Conservation (phyloP, 2,113 vertebrate species). For the Cyprinodon brontotheroides region DNA sequence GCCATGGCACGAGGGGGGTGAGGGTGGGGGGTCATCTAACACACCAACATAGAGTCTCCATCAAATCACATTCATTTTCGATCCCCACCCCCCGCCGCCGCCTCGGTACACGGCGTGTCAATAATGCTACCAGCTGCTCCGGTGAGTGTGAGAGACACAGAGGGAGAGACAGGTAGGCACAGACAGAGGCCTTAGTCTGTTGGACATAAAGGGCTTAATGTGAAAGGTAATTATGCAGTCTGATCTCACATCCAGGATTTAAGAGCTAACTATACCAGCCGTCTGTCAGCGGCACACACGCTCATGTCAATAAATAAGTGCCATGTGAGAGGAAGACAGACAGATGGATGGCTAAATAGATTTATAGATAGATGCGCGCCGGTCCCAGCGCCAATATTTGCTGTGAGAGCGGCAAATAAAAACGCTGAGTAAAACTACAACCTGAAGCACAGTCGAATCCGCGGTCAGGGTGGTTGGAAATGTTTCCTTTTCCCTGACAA, state of each 20-base stretch:
- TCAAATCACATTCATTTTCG: constrained; percentile 63
- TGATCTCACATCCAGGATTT: constrained; percentile 82
- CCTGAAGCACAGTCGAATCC: constrained; percentile 1
- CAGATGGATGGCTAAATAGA: constrained; percentile 52
- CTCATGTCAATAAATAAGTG: constrained; percentile 65
- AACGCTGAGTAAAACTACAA: not conserved
- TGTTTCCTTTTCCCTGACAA: not conserved
- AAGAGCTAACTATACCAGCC: constrained; percentile 77
- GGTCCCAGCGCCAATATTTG: constrained; percentile 16
- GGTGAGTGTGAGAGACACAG: constrained; percentile 10
- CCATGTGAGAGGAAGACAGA: constrained; percentile 53
- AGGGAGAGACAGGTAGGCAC: not conserved
- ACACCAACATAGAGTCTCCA: constrained; percentile 51
- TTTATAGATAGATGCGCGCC: constrained; percentile 45
- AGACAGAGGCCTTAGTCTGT: constrained; percentile 62
- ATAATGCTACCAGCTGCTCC: constrained; percentile 80
- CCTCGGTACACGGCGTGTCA: constrained; percentile 62
- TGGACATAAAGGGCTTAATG: constrained; percentile 78
- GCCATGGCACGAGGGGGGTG: not conserved
- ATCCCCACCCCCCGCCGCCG: constrained; percentile 26
- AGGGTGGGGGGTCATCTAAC: constrained; percentile 22
- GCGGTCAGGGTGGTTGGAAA: not conserved
- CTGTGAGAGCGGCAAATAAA: constrained; percentile 17
- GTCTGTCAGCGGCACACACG: constrained; percentile 63
- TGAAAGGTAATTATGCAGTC: constrained; percentile 81